Conservation (phyloP, 2,888 invertebrate genomes). For the Plagodis pulveraria region DNA sequence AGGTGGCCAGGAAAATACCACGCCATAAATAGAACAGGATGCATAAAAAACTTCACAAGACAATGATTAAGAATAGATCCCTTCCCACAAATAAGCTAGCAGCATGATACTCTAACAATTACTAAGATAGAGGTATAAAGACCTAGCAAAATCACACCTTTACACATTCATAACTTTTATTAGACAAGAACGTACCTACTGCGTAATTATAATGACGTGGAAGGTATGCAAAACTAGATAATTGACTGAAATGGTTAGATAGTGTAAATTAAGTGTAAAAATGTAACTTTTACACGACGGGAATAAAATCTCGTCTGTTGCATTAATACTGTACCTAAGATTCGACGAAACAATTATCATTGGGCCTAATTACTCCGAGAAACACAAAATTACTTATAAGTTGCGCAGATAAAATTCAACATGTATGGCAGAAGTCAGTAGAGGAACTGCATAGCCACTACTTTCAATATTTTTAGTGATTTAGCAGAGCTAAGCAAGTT, state of each 20-base stretch:
- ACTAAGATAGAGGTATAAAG: background rate
- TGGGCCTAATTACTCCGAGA: slow-evolving; percentile 70
- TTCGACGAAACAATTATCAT: slow-evolving; percentile 79
- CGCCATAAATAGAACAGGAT: slow-evolving; percentile 27
- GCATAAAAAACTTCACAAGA: slow-evolving; percentile 15
- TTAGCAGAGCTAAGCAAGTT: slow-evolving; percentile 69
- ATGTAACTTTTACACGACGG: slow-evolving; percentile 44
- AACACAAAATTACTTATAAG: slow-evolving; percentile 66
- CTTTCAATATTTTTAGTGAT: slow-evolving; percentile 76
- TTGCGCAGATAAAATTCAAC: slow-evolving; percentile 74
- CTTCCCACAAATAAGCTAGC: slow-evolving; percentile 10
- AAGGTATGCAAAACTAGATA: background rate
- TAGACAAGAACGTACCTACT: background rate
- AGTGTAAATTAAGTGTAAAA: slow-evolving; percentile 22
- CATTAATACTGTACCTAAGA: slow-evolving; percentile 81
- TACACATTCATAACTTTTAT: slow-evolving; percentile 6
- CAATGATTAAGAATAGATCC: slow-evolving; percentile 14
- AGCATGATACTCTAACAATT: background rate
- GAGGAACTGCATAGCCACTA: slow-evolving; percentile 80
- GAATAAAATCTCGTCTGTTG: slow-evolving; percentile 47
- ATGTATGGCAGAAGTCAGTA: slow-evolving; percentile 78
- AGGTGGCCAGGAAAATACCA: slow-evolving; percentile 35
- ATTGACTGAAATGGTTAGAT: slow-evolving; percentile 11
- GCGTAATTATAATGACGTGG: slow-evolving; percentile 3
- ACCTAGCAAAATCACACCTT: slow-evolving; percentile 2